Percentiles rank a stretch among this genome's conserved stretches.
These are phyloP conservation scores for Cuniculus paca DNA, from an alignment of 2,797 vertebrate genomes.

Conservation along the genomic window DNA sequence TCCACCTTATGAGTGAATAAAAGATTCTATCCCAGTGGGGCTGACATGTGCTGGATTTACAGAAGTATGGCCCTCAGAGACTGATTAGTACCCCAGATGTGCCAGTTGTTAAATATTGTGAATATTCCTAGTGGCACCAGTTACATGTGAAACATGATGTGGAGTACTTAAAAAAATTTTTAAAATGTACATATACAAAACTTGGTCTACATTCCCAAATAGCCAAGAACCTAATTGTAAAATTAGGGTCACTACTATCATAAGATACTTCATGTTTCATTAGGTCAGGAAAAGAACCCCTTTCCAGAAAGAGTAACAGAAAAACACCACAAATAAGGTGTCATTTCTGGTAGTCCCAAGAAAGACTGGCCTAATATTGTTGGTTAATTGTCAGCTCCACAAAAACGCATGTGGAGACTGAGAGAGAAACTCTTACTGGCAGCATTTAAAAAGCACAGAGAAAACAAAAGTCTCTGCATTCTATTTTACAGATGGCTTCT, in stretches of 20 bases:
- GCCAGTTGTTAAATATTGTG: conserved; percentile 23
- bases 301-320: neutral
- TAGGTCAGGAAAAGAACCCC: neutral
- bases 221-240: neutral
- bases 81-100: neutral
- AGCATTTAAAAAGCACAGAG: neutral
- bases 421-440: neutral
- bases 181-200: neutral
- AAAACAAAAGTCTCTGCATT: neutral
- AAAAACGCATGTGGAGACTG: neutral
- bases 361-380: neutral
- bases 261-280: neutral
- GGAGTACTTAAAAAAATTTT: neutral
- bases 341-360: neutral
- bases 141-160: neutral
- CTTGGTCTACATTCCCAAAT: neutral
- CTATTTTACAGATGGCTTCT: conserved; percentile 59
- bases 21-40: neutral
- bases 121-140: neutral
- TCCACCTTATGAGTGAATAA: neutral
- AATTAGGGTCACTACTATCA: neutral
- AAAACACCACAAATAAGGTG: neutral
- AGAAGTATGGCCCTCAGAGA: neutral
- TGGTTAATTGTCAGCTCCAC: neutral
- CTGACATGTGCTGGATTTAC: neutral